Evolutionary conservation across 2,113 vertebrate species (phyloP), one percentile per base, ranked within the genome.

Genomic region (Romanogobio albipinnatus): DNA sequence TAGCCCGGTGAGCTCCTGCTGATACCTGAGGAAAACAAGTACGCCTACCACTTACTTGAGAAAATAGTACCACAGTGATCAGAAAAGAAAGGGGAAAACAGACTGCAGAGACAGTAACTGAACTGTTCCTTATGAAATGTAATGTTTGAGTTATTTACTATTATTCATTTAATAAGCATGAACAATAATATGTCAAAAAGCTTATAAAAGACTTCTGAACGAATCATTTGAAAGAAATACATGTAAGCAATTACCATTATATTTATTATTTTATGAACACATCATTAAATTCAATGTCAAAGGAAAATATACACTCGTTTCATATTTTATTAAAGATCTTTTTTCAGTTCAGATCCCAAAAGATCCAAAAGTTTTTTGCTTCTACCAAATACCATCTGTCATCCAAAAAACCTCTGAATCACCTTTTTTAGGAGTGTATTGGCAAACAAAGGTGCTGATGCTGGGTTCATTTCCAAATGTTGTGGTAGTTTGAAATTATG

Each of bases 371-470:
- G 14, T 6, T 0, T 53, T 19, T 19, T 33, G 22, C 26, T 53
- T 33, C 14, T 53, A 29, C 47, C 43, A 7, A 74, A 47, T n/a
- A 15, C 71, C 11, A 75, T 15, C 45, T n/a, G 22, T 74, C 71
- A 49, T 75, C 11, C 45, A 68, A 70, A 53, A 39, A 62, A 61
- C 7, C 51, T 53, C 3, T 62, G 36, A n/a, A 61, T 79, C 76
- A 61, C 36, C 11, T 26, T 62, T 61, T 39, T 79, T 24, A 45
- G 36, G 11, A 62, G 56, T 9, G 19, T 14, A 26, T 24, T 45
- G 76, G 56, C 3, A 13, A 58, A 56, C 19, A 59, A 79, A 79
- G 19, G 58, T 77, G 76, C 76, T 79, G 76, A 79, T 45, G 56
- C 58, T 45, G 9, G 36, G 22, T 79, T 79, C 11, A 9, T n/a